A percentile compares a stretch with the other conserved stretches of the same genome.
phyloP scores from a whole-genome alignment of 1,140 invertebrate genomes.

The Drosophila simulans region DNA sequence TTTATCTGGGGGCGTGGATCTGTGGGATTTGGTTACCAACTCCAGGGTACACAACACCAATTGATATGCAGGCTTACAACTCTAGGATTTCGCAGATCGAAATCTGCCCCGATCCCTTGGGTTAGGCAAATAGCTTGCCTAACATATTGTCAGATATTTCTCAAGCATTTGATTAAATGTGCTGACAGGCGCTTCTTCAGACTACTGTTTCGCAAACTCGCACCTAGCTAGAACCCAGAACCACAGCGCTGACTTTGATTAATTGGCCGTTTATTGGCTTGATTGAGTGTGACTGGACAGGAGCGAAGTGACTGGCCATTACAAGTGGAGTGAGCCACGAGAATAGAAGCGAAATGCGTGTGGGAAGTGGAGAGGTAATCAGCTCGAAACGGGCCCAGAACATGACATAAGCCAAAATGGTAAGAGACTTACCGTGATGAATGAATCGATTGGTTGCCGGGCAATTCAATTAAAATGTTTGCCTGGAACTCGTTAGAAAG shows the following conservation, averaged over 20 bases:
- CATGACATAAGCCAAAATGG: slow-evolving; percentile 75
- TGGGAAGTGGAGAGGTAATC: slow-evolving; percentile 52
- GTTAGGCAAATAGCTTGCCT: slow-evolving; percentile 8
- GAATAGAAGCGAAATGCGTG: slow-evolving; percentile 26
- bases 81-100: slow-evolving; percentile 47
- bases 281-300: slow-evolving; percentile 41
- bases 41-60: slow-evolving; percentile 26
- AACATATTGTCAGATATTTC: slow-evolving; percentile 15
- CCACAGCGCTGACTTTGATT: slow-evolving; percentile 59
- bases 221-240: slow-evolving; percentile 8
- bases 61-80: slow-evolving; percentile 59
- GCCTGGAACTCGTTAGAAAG: slow-evolving; percentile 49
- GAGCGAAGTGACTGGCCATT: slow-evolving; percentile 22
- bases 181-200: slow-evolving; percentile 39
- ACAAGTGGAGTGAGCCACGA: slow-evolving; percentile 43
- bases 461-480: slow-evolving; percentile 60
- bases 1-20: slow-evolving; percentile 65
- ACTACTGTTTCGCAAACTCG: slow-evolving; percentile 11
- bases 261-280: slow-evolving; percentile 69
- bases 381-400: slow-evolving; percentile 46
- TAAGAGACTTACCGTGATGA: slow-evolving; percentile 54
- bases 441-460: slow-evolving; percentile 22
- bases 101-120: slow-evolving; percentile 32
- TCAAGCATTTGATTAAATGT: slow-evolving; percentile 25
- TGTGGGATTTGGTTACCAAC: slow-evolving; percentile 10